Evolutionary conservation across 2,113 vertebrate species (phyloP), one percentile per base, ranked within the genome.

Genomic region (Pelmatolapia mariae): DNA sequence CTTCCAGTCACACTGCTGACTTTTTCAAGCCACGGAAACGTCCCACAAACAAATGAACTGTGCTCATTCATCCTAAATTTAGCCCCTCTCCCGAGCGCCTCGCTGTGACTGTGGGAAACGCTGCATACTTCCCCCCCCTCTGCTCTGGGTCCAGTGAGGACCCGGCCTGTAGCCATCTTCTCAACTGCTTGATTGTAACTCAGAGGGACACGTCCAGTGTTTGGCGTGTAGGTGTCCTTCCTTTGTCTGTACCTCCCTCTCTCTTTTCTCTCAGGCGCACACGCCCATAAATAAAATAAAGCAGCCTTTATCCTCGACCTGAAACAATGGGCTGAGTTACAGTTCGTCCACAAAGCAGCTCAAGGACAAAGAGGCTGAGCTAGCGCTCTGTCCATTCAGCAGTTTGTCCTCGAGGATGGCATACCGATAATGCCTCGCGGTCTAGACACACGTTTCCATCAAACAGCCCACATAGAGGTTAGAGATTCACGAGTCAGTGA

Each of bases 51-150:
- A 10, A 83, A 86, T 93, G 59, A 87, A 84, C 91, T 89, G 87
- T 78, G 38, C 84, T 92, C 85, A 82, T 91, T 94, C 89, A 87
- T 89, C 82, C 90, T 94, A 94, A 93, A 94, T 94, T 86, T 93
- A 93, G 95, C 79, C 61, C 76, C 79, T 78, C 84, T 89, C 66
- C 79, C 76, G 84, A 92, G 87, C 71, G 87, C 80, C 85, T 81
- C 13, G 12, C 88, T 76, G 33, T 9, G 57, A 86, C 86, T 94
- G 92, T 93, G 93, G 90, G 93, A 94, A 94, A 90, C 79, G 31
- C 79, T 71, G 53, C 89, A 86, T 86, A 83, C 76, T 36, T 31
- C 57, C 82, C 29, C 38, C 54, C 38, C 52, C 50, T 26, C 81
- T 16, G 53, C 82, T 59, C 45, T 7, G 8, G 40, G 26, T 52